Percentiles rank a stretch among this genome's conserved stretches.
phyloP scores from a whole-genome alignment of 2,888 invertebrate species.

The Lissocephala sabroskyi region DNA sequence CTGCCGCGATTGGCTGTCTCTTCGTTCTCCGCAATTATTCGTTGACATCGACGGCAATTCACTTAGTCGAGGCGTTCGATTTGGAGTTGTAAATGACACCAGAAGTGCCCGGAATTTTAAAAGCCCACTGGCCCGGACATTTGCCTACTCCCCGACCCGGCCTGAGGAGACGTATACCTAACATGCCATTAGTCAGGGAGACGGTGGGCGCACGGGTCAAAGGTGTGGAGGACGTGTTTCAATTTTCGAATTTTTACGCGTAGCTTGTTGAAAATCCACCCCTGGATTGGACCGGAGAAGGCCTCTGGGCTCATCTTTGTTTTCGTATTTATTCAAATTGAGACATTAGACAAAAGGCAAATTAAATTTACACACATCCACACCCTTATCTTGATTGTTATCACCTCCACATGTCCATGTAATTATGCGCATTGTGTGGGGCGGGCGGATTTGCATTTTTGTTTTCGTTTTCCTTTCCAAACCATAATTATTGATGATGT shows the following conservation, averaged over 20 bases:
- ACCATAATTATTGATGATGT: too few species aligned
- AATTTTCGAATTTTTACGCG: constrained; percentile 35
- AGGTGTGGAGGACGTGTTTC: constrained; percentile 50
- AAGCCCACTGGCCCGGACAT: constrained; percentile 32
- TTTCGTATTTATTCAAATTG: constrained; percentile 66
- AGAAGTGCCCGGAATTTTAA: constrained; percentile 66
- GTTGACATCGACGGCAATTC: constrained; percentile 41
- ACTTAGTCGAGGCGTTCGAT: constrained; percentile 34
- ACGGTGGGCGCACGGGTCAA: too few species aligned
- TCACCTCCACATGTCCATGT: constrained; percentile 34
- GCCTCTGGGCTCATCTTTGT: constrained; percentile 30
- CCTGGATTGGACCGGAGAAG: too few species aligned
- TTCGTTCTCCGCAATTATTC: too few species aligned
- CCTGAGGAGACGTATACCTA: background rate
- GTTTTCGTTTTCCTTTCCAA: too few species aligned
- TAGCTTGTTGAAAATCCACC: background rate
- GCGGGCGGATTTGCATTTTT: background rate
- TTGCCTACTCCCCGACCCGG: too few species aligned
- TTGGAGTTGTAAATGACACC: constrained; percentile 52
- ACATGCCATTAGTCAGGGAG: background rate
- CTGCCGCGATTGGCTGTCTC: background rate
- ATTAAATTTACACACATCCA: constrained; percentile 65
- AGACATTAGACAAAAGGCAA: constrained; percentile 71
- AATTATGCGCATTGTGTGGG: constrained; percentile 27
- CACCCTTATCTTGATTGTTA: constrained; percentile 69